phyloP scores from a whole-genome alignment of 64 coral and sea anemone genomes.

The Montipora efflorescens region DNA sequence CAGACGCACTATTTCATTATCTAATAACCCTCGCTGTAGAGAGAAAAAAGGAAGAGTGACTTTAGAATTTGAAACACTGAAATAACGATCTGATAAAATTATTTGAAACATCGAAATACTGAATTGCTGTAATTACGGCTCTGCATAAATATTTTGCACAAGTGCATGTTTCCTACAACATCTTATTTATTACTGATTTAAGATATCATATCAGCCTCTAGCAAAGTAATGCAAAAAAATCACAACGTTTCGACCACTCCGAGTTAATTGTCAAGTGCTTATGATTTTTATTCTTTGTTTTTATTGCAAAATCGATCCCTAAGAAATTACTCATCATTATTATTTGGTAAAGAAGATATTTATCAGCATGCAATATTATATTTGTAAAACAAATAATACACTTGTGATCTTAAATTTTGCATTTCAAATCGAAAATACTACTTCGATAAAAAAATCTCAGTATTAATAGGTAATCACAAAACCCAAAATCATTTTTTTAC shows the following conservation, averaged over 20 bases:
- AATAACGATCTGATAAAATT: constrained; percentile 27
- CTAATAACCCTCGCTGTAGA: constrained; percentile 60
- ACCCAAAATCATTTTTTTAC: too few relatives aligned
- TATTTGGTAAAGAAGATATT: not conserved
- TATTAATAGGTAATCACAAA: too few relatives aligned
- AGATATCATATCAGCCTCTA: not conserved
- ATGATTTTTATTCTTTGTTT: too few relatives aligned
- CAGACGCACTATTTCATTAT: constrained; percentile 71
- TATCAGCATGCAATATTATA: constrained; percentile 39
- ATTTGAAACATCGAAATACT: constrained; percentile 13
- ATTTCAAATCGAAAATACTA: too few relatives aligned
- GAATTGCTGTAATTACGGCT: constrained; percentile 22
- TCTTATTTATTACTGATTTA: not conserved
- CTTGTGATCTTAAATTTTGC: too few relatives aligned
- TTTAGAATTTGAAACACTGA: constrained; percentile 13
- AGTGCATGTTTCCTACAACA: too few relatives aligned
- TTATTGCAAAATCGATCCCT: too few relatives aligned
- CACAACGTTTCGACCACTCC: too few relatives aligned
- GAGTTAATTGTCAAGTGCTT: too few relatives aligned
- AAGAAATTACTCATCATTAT: not conserved
- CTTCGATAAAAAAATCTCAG: too few relatives aligned
- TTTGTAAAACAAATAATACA: constrained; percentile 22
- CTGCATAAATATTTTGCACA: too few relatives aligned
- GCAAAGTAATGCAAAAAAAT: not conserved
- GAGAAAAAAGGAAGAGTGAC: constrained; percentile 29